Conservation (phyloP, 30 jellyfish, hydroid and myxozoan genomes). For the Sanderia malayensis region DNA sequence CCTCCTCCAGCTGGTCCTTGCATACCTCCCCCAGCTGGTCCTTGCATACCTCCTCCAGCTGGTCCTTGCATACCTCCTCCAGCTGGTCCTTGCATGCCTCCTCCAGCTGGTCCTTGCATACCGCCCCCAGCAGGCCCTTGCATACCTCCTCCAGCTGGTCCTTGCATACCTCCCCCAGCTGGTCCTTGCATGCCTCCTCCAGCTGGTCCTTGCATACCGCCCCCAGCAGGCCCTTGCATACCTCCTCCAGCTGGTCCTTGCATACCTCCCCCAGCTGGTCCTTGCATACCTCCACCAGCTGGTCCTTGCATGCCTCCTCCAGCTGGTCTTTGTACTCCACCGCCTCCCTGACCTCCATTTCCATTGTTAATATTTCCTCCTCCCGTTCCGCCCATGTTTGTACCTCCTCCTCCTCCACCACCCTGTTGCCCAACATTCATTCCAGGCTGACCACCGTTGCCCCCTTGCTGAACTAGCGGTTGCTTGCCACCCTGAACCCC, state of each 20-base stretch:
- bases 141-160: conserved; percentile 24
- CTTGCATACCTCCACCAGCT: conserved; percentile 42
- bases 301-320: conserved; percentile 55
- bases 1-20: not conserved
- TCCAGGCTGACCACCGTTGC: conserved; percentile 66
- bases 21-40: conserved; percentile 1
- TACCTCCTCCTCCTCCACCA: not conserved
- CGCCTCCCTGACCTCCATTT: conserved; percentile 41
- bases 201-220: conserved; percentile 14
- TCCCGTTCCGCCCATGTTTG: conserved; percentile 25
- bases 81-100: conserved; percentile 25
- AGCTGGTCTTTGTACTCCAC: not conserved
- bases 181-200: conserved; percentile 26
- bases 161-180: conserved; percentile 40
- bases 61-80: conserved; percentile 13
- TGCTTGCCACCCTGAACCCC: conserved; percentile 56
- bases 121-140: conserved; percentile 51
- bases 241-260: conserved; percentile 40
- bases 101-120: conserved; percentile 35
- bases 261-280: conserved; percentile 46
- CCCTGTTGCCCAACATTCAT: conserved; percentile 9
- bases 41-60: conserved; percentile 28
- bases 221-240: conserved; percentile 2
- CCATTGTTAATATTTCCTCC: conserved; percentile 21
- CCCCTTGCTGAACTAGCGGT: conserved; percentile 51